These are phyloP conservation scores for Drosophila buzzatii DNA, from an alignment of 2,888 invertebrate genomes.

Conservation along the genomic window DNA sequence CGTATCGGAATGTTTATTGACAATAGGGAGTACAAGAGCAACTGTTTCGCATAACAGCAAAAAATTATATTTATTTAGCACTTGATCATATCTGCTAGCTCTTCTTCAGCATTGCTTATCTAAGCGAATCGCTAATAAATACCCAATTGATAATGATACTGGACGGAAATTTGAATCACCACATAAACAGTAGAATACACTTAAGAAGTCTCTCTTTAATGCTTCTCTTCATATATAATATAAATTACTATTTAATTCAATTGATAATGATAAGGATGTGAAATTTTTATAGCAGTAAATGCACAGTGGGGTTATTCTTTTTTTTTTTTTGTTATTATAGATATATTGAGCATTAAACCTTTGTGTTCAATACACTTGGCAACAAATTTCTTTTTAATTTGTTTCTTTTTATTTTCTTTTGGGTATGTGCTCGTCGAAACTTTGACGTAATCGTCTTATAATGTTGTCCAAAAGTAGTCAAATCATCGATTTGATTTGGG, in stretches of 20 bases:
- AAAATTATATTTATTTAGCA: conserved; percentile 4
- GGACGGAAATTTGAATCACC: too few relatives aligned
- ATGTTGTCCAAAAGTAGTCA: not conserved
- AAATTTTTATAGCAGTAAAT: too few relatives aligned
- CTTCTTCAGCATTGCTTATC: not conserved
- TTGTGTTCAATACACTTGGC: not conserved
- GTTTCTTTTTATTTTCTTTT: not conserved
- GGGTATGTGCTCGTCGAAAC: not conserved
- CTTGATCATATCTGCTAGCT: not conserved
- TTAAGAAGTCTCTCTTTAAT: not conserved
- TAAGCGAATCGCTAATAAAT: not conserved
- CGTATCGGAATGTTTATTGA: not conserved
- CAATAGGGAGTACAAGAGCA: not conserved
- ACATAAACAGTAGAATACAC: not conserved
- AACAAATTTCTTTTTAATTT: not conserved
- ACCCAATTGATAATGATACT: conserved; percentile 10
- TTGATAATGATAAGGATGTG: too few relatives aligned
- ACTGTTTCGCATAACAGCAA: not conserved
- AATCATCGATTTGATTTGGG: too few relatives aligned
- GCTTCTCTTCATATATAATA: too few relatives aligned
- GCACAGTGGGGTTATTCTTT: too few relatives aligned
- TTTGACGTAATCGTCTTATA: not conserved
- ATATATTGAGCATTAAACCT: not conserved
- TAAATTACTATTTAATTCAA: too few relatives aligned
- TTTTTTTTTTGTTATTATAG: too few relatives aligned